Evolutionary conservation across 2,797 vertebrate genomes (phyloP).

Genomic region (Esox masquinongy): DNA sequence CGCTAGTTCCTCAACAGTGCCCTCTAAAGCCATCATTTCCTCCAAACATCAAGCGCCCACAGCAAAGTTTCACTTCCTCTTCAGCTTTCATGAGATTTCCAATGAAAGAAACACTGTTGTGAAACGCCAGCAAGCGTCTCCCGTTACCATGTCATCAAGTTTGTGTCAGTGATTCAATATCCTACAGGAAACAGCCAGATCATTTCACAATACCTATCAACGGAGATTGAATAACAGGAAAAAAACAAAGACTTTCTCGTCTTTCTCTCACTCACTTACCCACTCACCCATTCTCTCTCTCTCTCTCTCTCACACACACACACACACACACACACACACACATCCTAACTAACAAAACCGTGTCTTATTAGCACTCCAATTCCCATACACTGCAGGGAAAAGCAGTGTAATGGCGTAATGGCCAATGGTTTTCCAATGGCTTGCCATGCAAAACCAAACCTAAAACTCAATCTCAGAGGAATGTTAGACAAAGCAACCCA

Average conservation of each 20-base stretch:
- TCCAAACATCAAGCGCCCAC: constrained; percentile 34
- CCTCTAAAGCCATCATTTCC: constrained; percentile 49
- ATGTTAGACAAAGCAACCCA: constrained; percentile 42
- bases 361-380: neutral
- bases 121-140: constrained; percentile 22
- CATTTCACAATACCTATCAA: neutral
- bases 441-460: constrained; percentile 1
- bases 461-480: constrained; percentile 34
- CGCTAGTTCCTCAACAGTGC: constrained; percentile 28
- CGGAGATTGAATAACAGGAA: neutral
- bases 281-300: neutral
- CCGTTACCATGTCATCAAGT: neutral
- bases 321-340: neutral
- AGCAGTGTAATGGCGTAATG: constrained; percentile 15
- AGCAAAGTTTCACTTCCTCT: constrained; percentile 57
- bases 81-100: constrained; percentile 39
- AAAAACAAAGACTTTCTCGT: constrained; percentile 7
- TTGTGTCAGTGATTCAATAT: neutral
- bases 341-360: neutral
- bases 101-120: constrained; percentile 63
- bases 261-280: neutral
- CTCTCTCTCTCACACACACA: neutral
- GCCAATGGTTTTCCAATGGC: constrained; percentile 6
- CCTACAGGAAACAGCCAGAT: neutral
- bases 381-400: neutral